Evolutionary conservation across 2,888 invertebrate genomes (phyloP), one percentile per base, ranked within the genome.

Genomic region (Axea sp.): DNA sequence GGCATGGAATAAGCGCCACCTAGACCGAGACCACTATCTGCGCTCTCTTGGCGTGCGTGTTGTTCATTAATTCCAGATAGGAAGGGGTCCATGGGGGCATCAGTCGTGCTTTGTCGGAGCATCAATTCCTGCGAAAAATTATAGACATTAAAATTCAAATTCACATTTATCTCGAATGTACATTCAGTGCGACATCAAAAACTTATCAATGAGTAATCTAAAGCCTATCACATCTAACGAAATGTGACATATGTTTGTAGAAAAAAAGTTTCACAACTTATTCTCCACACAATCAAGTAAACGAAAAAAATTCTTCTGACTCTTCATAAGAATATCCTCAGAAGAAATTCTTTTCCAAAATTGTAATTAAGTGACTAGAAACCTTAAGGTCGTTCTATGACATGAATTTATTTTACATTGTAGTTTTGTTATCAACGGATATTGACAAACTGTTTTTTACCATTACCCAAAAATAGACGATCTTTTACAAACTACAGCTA

Each of bases 41-140:
- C 96, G 6, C 96, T 96, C 88, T 97, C 97, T 88, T 98, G 97
- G 76, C 97, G 91, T 80, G 96, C 94, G 88, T 98, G 98, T 59
- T 87, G 87, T 83, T 96, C 96, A 57, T 93, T 92, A 81, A 94
- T 89, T 45, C 94, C 93, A 1, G 94, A 93, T 75, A 95, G 89
- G 89, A 95, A 95, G 71, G 95, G 95, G 88, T 95, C 95, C 89
- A 93, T 89, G 0, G 92, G 91, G 73, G 92, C 88, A 73, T 93
- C 92, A 7, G 92, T 91, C 78, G 89, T 91, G 62, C 90, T 90
- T 81, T 91, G 93, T 77, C 93, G 90, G 81, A 93, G 90, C 92
- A 94, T 92, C 75, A 94, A 87, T 87, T 93, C 93, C 89, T 94
- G 92, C 90, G 12, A 68, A 41, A 15, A 33, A 41, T 15, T 2